phyloP scores from a whole-genome alignment of 2,113 vertebrate species.

The Arenaria interpres region DNA sequence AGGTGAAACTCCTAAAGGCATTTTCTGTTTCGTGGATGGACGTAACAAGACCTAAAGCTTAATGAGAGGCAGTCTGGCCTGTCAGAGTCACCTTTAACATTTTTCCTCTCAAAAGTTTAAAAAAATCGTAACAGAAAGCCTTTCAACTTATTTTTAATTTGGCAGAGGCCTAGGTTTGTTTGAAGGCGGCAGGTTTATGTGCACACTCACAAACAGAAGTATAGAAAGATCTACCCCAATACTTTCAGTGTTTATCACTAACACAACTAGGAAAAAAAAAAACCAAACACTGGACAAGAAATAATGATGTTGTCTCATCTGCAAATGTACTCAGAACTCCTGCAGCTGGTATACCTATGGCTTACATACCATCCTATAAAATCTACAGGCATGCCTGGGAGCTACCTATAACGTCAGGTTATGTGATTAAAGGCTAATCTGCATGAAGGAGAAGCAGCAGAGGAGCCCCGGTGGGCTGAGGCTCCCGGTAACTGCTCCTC shows the following conservation, averaged over 20 bases:
- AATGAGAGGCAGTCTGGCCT: not conserved
- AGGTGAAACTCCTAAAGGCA: not conserved
- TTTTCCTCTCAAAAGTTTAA: not conserved
- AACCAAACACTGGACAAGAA: not conserved
- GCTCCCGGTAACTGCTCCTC: accelerated
- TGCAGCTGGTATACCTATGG: not conserved
- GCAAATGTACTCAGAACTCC: not conserved
- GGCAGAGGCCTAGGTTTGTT: not conserved
- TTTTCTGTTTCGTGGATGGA: not conserved
- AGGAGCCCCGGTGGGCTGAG: not conserved
- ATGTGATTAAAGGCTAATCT: not conserved
- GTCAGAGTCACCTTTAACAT: not conserved
- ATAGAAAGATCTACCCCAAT: not conserved
- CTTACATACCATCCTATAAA: not conserved
- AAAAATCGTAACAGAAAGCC: not conserved
- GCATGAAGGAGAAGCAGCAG: not conserved
- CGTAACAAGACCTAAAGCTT: not conserved
- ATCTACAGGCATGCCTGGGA: not conserved
- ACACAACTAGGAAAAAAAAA: not conserved
- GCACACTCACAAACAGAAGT: not conserved
- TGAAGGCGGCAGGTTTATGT: not conserved
- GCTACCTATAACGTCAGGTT: not conserved
- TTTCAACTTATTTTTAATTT: not conserved
- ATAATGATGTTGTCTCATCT: not conserved
- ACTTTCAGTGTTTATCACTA: not conserved